A percentile compares a stretch with the other conserved stretches of the same genome.
Evolutionary conservation across 2,113 vertebrate species (phyloP).

Genomic region (Hucho hucho): DNA sequence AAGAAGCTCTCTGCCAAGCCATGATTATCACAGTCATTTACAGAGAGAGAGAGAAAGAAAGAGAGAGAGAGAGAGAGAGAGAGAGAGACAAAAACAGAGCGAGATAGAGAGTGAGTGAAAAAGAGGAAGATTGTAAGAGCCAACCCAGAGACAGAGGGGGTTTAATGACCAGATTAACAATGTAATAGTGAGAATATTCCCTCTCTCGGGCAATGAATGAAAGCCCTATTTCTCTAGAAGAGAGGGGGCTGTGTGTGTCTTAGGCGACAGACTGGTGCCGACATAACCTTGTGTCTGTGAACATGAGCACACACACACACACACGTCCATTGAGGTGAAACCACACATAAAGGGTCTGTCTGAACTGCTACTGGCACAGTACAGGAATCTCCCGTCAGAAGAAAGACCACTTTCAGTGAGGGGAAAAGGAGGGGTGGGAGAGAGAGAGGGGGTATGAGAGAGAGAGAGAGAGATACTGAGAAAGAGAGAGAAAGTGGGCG

Average conservation of each 20-base stretch:
- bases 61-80: background rate
- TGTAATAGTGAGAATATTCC: constrained; percentile 7
- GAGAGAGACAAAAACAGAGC: too few relatives aligned
- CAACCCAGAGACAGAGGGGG: background rate
- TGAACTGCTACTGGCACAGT: background rate
- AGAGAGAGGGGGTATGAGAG: too few relatives aligned
- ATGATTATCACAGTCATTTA: background rate
- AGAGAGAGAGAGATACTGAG: background rate
- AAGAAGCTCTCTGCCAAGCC: background rate
- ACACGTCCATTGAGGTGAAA: background rate
- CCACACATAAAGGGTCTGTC: background rate
- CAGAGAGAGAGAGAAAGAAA: background rate
- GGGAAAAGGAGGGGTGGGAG: too few relatives aligned
- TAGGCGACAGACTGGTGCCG: constrained; percentile 3
- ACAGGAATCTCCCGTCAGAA: background rate
- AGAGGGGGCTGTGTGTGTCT: constrained; percentile 36
- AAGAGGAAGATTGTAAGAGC: too few relatives aligned
- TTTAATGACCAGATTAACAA: constrained; percentile 42
- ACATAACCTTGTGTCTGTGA: background rate
- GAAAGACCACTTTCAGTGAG: background rate
- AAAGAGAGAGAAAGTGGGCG: background rate
- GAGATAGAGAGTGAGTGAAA: too few relatives aligned
- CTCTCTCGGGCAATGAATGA: background rate
- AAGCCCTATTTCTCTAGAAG: constrained; percentile 15
- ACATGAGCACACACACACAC: background rate